Conservation (phyloP, 2,113 vertebrate genomes). For the Takifugu flavidus region DNA sequence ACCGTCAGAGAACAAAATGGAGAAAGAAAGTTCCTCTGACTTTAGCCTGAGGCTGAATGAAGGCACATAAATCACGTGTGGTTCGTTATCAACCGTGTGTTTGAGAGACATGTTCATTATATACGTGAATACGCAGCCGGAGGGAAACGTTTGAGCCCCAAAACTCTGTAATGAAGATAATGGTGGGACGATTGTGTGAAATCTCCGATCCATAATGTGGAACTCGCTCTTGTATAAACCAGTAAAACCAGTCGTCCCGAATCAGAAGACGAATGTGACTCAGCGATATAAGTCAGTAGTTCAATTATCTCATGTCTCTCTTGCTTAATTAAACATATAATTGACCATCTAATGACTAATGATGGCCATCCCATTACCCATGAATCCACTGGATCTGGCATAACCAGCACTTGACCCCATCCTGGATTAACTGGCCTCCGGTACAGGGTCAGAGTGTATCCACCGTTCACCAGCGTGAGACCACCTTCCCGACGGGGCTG, state of each 20-base stretch:
- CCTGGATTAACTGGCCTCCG: slow-evolving; percentile 42
- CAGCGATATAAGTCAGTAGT: slow-evolving; percentile 58
- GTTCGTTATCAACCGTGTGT: no score
- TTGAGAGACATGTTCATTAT: no score
- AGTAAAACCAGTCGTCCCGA: not conserved
- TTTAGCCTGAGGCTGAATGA: not conserved
- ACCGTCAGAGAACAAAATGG: slow-evolving; percentile 16
- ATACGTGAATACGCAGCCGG: no score
- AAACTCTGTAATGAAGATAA: no score
- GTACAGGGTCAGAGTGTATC: slow-evolving; percentile 51
- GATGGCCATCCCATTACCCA: slow-evolving; percentile 58
- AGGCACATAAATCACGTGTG: not conserved
- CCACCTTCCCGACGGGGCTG: slow-evolving; percentile 15
- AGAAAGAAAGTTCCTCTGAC: slow-evolving; percentile 11
- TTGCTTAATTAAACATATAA: slow-evolving; percentile 73
- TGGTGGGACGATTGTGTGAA: no score
- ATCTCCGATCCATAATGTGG: no score
- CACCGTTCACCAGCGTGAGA: slow-evolving; percentile 31
- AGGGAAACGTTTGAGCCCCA: no score
- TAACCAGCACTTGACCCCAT: slow-evolving; percentile 63
- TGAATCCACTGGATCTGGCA: slow-evolving; percentile 56
- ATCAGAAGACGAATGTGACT: slow-evolving; percentile 53
- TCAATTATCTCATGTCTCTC: slow-evolving; percentile 69
- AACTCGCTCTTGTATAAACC: no score
- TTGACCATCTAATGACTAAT: slow-evolving; percentile 58